Conservation (phyloP, 2,888 invertebrate species). For the Dendrolimus pini region DNA sequence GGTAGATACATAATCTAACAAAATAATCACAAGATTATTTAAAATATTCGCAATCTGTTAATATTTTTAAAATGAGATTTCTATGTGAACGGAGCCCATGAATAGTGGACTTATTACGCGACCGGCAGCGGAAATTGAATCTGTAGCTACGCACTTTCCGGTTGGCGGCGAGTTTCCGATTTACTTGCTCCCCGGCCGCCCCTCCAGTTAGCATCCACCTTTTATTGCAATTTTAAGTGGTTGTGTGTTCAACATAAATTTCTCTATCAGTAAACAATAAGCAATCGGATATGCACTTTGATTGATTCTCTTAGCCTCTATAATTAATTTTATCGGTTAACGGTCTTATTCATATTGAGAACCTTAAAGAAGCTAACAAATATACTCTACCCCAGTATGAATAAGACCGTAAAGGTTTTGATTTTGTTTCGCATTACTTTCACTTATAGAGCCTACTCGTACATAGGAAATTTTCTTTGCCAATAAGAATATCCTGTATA, state of each 20-base stretch:
- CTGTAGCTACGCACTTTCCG: slow-evolving; percentile 70
- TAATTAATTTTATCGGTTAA: slow-evolving; percentile 22
- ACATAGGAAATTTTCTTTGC: no score
- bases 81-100: slow-evolving; percentile 40
- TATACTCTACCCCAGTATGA: no score
- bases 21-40: no score
- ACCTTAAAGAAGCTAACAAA: no score
- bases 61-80: slow-evolving; percentile 23
- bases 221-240: slow-evolving; percentile 36
- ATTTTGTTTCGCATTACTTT: no score
- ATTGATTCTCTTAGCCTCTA: not conserved
- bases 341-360: no score
- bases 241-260: slow-evolving; percentile 6
- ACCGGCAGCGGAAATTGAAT: slow-evolving; percentile 69
- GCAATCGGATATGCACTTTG: slow-evolving; percentile 2
- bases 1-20: no score
- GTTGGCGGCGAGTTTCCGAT: slow-evolving; percentile 51
- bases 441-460: no score
- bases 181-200: slow-evolving; percentile 27
- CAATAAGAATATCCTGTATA: no score
- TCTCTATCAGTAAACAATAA: slow-evolving; percentile 2
- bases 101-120: slow-evolving; percentile 66
- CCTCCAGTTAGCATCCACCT: slow-evolving; percentile 34
- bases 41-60: no score
- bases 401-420: no score